Conservation (phyloP, 2,888 invertebrate genomes). For the Andrena fulva region DNA sequence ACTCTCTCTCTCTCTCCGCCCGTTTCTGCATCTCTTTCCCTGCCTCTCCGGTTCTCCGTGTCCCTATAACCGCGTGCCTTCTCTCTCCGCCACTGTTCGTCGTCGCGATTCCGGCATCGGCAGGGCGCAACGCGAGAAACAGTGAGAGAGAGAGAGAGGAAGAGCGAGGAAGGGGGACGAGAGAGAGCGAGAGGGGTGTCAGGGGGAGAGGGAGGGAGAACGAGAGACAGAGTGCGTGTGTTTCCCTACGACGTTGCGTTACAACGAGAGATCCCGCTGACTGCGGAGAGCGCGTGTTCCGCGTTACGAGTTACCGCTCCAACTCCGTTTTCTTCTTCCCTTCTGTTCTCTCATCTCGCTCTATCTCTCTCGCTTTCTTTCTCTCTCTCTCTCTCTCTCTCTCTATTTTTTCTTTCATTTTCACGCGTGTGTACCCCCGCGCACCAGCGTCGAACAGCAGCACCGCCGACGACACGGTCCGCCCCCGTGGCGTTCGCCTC, state of each 20-base stretch:
- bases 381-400: no score
- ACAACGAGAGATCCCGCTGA: slow-evolving; percentile 67
- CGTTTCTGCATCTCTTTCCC: neutral
- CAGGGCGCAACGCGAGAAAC: slow-evolving; percentile 67
- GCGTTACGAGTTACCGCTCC: slow-evolving; percentile 60
- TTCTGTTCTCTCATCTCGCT: neutral
- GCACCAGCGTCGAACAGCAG: neutral
- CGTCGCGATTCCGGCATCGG: slow-evolving; percentile 63
- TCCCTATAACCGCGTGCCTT: slow-evolving; percentile 47
- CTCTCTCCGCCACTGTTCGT: slow-evolving; percentile 63
- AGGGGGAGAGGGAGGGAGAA: slow-evolving; percentile 28
- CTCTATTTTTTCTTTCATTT: slow-evolving; percentile 44
- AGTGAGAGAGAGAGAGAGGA: slow-evolving; percentile 35
- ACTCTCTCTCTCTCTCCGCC: slow-evolving; percentile 14
- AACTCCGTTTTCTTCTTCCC: slow-evolving; percentile 48
- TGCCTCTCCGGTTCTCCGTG: slow-evolving; percentile 4
- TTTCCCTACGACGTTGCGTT: slow-evolving; percentile 68
- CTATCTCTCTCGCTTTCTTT: neutral
- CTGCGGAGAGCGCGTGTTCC: slow-evolving; percentile 72
- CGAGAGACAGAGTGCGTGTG: slow-evolving; percentile 49
- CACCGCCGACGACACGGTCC: slow-evolving; percentile 4
- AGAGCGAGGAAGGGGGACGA: slow-evolving; percentile 49
- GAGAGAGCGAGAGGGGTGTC: slow-evolving; percentile 11
- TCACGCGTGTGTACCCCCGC: slow-evolving; percentile 44
- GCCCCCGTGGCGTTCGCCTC: slow-evolving; percentile 1